A percentile compares a stretch with the other conserved stretches of the same genome.
phyloP scores from a whole-genome alignment of 2,113 vertebrate genomes.

The Lophura nycthemera region DNA sequence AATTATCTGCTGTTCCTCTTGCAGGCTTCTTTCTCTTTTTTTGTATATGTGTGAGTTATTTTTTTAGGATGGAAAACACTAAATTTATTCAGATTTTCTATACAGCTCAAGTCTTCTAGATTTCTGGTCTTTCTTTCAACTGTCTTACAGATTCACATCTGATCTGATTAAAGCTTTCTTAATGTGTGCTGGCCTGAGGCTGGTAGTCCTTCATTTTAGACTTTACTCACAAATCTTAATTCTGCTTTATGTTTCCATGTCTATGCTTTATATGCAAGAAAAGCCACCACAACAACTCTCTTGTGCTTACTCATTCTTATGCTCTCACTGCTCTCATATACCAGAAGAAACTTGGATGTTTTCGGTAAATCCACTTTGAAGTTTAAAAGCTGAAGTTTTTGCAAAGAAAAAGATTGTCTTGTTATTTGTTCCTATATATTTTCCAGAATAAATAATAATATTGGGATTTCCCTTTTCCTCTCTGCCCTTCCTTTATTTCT shows the following conservation, averaged over 20 bases:
- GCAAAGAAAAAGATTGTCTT: background rate
- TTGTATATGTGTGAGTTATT: background rate
- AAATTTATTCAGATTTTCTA: background rate
- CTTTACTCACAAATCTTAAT: background rate
- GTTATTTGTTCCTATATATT: background rate
- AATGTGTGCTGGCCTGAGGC: accelerated
- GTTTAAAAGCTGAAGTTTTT: background rate
- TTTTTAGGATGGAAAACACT: background rate
- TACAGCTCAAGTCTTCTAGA: background rate
- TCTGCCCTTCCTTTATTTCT: background rate
- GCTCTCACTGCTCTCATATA: background rate
- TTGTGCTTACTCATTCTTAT: background rate
- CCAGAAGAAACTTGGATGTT: background rate
- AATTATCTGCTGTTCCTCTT: background rate
- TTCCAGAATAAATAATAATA: background rate
- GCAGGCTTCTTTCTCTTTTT: background rate
- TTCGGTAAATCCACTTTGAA: background rate
- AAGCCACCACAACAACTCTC: background rate
- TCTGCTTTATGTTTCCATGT: background rate
- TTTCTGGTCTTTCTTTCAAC: background rate
- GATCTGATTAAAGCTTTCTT: background rate
- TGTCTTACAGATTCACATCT: background rate
- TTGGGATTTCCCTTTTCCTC: background rate
- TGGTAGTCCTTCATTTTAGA: background rate
- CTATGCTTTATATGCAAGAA: background rate